phyloP scores from a whole-genome alignment of 2,888 invertebrate genomes.

The Smittia aterrima region DNA sequence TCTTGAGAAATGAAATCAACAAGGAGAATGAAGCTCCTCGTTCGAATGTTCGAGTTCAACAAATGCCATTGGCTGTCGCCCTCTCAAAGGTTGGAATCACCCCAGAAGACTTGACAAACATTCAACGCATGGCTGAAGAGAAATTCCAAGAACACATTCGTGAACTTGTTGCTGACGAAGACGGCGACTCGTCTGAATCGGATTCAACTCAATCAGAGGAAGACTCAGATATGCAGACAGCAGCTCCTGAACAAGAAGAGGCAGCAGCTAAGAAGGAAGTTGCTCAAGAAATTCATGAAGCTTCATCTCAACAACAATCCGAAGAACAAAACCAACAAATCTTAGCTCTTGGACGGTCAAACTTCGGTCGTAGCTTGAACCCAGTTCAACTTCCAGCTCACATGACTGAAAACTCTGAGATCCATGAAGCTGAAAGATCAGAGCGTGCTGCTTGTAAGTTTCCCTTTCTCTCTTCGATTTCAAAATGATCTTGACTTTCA shows the following conservation, averaged over 20 bases:
- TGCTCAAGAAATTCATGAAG: slow-evolving; percentile 52
- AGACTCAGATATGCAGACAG: slow-evolving; percentile 45
- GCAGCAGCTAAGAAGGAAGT: slow-evolving; percentile 52
- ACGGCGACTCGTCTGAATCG: slow-evolving; percentile 43
- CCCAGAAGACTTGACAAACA: slow-evolving; percentile 53
- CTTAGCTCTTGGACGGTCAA: slow-evolving; percentile 52
- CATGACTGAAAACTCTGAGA: slow-evolving; percentile 55
- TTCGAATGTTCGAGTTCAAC: slow-evolving; percentile 49
- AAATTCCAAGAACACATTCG: slow-evolving; percentile 52
- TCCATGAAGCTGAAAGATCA: slow-evolving; percentile 30
- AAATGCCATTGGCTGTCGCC: slow-evolving; percentile 52
- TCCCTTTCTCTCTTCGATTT: neutral
- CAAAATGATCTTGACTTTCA: neutral
- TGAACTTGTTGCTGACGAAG: slow-evolving; percentile 50
- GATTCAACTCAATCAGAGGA: slow-evolving; percentile 45
- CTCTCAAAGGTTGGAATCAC: slow-evolving; percentile 54
- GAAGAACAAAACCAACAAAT: slow-evolving; percentile 47
- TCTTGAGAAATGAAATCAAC: slow-evolving; percentile 45
- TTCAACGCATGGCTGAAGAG: slow-evolving; percentile 54
- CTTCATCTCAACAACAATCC: slow-evolving; percentile 45
- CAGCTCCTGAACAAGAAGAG: slow-evolving; percentile 48
- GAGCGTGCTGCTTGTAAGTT: slow-evolving; percentile 33
- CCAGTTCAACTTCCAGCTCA: slow-evolving; percentile 57
- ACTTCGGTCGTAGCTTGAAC: slow-evolving; percentile 52
- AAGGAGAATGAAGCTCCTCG: slow-evolving; percentile 41